Evolutionary conservation across 1,140 invertebrate genomes (phyloP).

Genomic region (Araneus ventricosus): DNA sequence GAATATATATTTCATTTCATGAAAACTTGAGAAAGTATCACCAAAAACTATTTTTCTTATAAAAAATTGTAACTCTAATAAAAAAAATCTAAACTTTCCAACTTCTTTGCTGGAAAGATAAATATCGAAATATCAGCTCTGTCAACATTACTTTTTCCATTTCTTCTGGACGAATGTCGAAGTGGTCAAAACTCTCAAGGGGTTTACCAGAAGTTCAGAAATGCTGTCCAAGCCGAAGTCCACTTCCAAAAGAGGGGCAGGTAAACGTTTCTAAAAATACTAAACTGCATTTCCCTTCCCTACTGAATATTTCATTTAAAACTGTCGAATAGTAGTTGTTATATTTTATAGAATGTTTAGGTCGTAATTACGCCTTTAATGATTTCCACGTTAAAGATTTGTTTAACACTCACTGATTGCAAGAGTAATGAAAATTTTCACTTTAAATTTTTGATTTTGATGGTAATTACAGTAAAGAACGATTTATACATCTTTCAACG

Average conservation of each 20-base stretch:
- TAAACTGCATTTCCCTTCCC: background rate
- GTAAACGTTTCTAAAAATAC: background rate
- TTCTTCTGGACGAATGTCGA: background rate
- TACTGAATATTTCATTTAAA: background rate
- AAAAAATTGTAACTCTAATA: background rate
- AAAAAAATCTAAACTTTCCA: background rate
- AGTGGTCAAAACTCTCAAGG: background rate
- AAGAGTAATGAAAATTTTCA: too few species aligned
- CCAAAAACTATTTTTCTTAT: background rate
- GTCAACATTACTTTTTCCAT: background rate
- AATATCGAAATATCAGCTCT: conserved; percentile 9
- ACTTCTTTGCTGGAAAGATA: background rate
- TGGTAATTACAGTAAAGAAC: too few species aligned
- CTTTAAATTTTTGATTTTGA: too few species aligned
- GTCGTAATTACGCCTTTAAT: too few species aligned
- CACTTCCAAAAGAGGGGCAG: background rate
- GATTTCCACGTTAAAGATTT: too few species aligned
- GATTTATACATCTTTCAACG: too few species aligned
- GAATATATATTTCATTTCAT: too few species aligned
- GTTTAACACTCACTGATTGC: too few species aligned
- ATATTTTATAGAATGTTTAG: too few species aligned
- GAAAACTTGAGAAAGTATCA: background rate
- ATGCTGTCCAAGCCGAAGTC: background rate
- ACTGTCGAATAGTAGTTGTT: too few species aligned
- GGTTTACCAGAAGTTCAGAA: background rate